phyloP scores from a whole-genome alignment of 2,113 vertebrate genomes.

The Anthoscopus minutus region DNA sequence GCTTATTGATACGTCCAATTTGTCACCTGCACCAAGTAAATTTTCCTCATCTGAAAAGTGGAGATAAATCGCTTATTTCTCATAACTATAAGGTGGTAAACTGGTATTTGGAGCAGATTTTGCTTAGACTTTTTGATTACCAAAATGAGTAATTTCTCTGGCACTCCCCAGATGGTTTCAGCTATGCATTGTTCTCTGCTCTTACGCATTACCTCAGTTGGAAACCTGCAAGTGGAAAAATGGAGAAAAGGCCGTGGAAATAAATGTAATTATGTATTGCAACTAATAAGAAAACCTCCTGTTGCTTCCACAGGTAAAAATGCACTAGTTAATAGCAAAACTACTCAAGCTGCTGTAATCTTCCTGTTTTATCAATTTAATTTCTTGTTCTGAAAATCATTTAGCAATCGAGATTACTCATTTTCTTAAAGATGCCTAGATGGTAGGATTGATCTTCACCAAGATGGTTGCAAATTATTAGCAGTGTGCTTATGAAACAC shows the following conservation, averaged over 20 bases:
- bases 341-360: not conserved
- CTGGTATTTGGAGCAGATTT: not conserved
- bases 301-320: rapidly evolving
- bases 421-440: not conserved
- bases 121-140: not conserved
- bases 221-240: not conserved
- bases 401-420: not conserved
- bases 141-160: not conserved
- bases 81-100: too few relatives aligned
- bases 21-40: not conserved
- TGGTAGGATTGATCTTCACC: not conserved
- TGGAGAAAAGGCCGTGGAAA: not conserved
- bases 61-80: not conserved
- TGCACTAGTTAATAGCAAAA: not conserved
- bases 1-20: rapidly evolving
- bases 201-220: not conserved
- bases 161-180: not conserved
- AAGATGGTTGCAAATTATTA: not conserved
- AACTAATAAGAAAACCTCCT: not conserved
- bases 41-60: not conserved
- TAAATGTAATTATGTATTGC: rapidly evolving
- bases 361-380: not conserved
- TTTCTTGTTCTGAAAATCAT: not conserved
- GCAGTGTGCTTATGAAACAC: not conserved
- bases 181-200: not conserved